These are phyloP conservation scores for Beris morrisii DNA, from an alignment of 2,888 invertebrate genomes.

Conservation along the genomic window DNA sequence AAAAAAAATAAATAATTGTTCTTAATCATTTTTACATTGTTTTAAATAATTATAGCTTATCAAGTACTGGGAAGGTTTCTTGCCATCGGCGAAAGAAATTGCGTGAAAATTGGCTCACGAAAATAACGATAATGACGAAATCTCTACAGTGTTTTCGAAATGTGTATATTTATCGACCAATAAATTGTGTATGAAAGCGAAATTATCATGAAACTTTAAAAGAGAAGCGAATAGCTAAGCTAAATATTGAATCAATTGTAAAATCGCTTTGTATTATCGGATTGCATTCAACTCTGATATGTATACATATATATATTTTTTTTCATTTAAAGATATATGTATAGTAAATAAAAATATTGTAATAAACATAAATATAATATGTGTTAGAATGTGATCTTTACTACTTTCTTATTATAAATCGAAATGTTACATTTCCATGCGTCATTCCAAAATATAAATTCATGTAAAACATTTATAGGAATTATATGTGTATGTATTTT, in stretches of 20 bases:
- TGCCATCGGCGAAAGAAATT: constrained; percentile 93
- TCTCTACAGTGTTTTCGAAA: constrained; percentile 27
- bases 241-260: constrained; percentile 7
- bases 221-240: constrained; percentile 23
- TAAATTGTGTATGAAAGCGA: constrained; percentile 32
- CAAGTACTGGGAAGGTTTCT: constrained; percentile 94
- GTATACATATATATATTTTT: neutral
- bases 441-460: constrained; percentile 25
- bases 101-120: constrained; percentile 59
- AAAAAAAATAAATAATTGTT: constrained; percentile 34
- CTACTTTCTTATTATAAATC: constrained; percentile 13
- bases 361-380: constrained; percentile 17
- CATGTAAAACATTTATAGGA: constrained; percentile 11
- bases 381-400: constrained; percentile 21
- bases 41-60: constrained; percentile 67
- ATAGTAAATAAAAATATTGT: constrained; percentile 1
- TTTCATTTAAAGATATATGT: neutral
- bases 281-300: constrained; percentile 1
- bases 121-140: constrained; percentile 18
- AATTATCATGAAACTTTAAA: constrained; percentile 32
- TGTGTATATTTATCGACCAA: constrained; percentile 33
- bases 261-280: constrained; percentile 8
- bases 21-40: constrained; percentile 22
- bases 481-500: constrained; percentile 6
- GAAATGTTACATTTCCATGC: constrained; percentile 21